Evolutionary conservation across 2,113 vertebrate genomes (phyloP), one percentile per base, ranked within the genome.

Genomic region (Bettongia penicillata): DNA sequence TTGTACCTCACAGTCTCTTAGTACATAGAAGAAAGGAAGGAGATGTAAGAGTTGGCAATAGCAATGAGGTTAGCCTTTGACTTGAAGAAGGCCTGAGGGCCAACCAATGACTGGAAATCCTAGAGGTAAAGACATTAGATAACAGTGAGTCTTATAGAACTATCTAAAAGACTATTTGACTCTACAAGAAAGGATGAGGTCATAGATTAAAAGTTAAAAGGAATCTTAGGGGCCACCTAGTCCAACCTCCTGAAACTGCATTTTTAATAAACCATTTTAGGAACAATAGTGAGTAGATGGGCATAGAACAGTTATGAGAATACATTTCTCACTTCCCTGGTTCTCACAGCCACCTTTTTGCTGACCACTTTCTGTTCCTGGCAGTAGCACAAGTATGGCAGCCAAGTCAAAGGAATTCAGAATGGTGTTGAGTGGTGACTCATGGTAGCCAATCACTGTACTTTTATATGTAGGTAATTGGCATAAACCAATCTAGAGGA

Each of bases 241-340:
- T 77, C 68, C 68, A 84, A 23, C 19, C 68, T n/a, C n/a, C 16
- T 84, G n/a, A 91, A 50, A 37, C 48, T 50, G 51, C 1, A 24
- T 92, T 89, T 93, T 92, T 68, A 94, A 92, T 96, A 96, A 89
- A 92, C 93, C 25, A 53, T 92, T 37, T 26, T 55, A 95, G 92
- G 57, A 94, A 49, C 93, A 48, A 89, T 91, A 89, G 94, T 91
- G 89, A 92, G 19, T 84, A 89, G 14, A 11, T 91, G 31, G 49
- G 50, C 43, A 24, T 28, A 89, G 94, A 95, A 51, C 89, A 51
- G 91, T 68, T 84, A 91, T 91, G 68, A 84, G 68, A 84, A 43
- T 84, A 43, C 68, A 43, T 43, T 84, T 84, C n/a, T 84, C 10
- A 55, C 55, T 26, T 93, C 6, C 90, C 96, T 23, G 24, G 93